phyloP scores from a whole-genome alignment of 64 coral and sea anemone genomes.

The Dendronephthya gigantea region DNA sequence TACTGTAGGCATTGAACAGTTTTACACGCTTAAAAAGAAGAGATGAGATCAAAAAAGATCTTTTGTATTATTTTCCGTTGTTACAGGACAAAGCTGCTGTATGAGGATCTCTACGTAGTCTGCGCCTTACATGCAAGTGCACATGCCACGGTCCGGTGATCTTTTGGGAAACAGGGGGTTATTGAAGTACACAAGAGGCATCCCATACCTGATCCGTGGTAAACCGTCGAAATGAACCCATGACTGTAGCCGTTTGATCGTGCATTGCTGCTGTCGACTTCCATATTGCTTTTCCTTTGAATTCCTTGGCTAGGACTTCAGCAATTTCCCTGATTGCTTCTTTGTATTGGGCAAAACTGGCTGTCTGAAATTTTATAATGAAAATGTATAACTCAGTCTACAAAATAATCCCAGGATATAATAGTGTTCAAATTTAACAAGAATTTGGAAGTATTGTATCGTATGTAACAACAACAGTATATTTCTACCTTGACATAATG shows the following conservation, averaged over 20 bases:
- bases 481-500: conserved; percentile 11
- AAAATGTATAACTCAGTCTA: too few species aligned
- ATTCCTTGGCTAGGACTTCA: neutral
- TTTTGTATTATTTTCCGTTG: too few species aligned
- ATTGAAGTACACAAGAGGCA: neutral
- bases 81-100: too few species aligned
- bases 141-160: too few species aligned
- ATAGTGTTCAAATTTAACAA: too few species aligned
- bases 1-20: conserved; percentile 82
- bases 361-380: neutral
- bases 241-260: conserved; percentile 2
- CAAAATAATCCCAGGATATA: too few species aligned
- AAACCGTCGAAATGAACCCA: conserved; percentile 12
- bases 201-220: neutral
- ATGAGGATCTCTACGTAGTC: too few species aligned
- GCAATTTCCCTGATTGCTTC: neutral
- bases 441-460: too few species aligned
- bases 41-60: neutral
- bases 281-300: neutral
- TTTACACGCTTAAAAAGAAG: conserved; percentile 55
- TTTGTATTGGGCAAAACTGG: neutral
- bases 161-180: neutral
- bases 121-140: too few species aligned
- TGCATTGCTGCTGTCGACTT: neutral
- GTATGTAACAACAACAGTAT: too few species aligned